Conservation (phyloP, 2,797 vertebrate species). For the Huso huso region DNA sequence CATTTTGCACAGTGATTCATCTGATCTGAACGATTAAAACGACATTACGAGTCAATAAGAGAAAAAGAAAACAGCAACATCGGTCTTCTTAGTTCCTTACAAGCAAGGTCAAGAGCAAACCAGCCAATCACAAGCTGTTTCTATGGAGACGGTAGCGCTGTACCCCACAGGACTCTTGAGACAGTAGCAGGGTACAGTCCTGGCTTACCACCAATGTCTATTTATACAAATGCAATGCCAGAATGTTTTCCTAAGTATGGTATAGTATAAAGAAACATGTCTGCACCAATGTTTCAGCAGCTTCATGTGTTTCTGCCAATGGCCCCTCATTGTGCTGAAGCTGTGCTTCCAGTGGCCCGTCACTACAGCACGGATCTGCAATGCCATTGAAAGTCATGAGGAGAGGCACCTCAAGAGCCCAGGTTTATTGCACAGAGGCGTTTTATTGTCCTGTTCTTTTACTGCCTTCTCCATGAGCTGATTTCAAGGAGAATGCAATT, state of each 20-base stretch:
- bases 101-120: background rate
- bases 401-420: slow-evolving; percentile 30
- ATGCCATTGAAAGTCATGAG: slow-evolving; percentile 41
- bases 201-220: background rate
- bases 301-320: background rate
- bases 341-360: background rate
- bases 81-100: background rate
- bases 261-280: too few species aligned
- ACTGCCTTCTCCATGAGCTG: slow-evolving; percentile 55
- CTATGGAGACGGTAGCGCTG: too few species aligned
- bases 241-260: too few species aligned
- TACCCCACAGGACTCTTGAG: too few species aligned
- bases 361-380: slow-evolving; percentile 31
- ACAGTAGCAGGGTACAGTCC: background rate
- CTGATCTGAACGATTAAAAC: background rate
- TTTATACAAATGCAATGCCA: background rate
- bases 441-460: slow-evolving; percentile 61
- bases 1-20: background rate
- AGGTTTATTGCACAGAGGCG: slow-evolving; percentile 54
- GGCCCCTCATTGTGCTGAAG: background rate
- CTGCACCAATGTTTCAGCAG: too few species aligned
- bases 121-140: too few species aligned
- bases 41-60: background rate
- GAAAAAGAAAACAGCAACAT: background rate
- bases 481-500: slow-evolving; percentile 79